Conservation (phyloP, 2,113 vertebrate genomes). For the Strix aluco region DNA sequence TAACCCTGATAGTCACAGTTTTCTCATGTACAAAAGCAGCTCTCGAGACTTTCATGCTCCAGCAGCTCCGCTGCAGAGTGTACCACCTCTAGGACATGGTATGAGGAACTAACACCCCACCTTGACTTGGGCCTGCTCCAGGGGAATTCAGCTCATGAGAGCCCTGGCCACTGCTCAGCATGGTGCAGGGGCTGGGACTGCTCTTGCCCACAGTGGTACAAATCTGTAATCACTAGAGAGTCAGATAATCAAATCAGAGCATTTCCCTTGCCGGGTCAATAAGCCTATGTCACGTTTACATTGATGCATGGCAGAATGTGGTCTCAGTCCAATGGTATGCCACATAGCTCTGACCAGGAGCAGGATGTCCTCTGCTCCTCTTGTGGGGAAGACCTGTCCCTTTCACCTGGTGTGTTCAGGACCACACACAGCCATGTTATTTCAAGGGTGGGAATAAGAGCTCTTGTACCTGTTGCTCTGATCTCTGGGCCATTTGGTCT, state of each 20-base stretch:
- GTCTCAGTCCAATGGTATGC: neutral
- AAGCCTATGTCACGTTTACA: accelerated
- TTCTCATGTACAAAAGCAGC: neutral
- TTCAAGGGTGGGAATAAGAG: neutral
- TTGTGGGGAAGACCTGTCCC: neutral
- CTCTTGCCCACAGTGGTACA: neutral
- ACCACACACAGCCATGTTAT: accelerated
- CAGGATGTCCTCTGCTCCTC: neutral
- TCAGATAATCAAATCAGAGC: neutral
- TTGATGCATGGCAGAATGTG: neutral
- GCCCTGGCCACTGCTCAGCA: accelerated
- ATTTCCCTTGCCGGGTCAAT: neutral
- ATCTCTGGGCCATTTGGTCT: neutral
- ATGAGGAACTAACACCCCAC: neutral
- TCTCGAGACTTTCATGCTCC: neutral
- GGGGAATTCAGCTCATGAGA: neutral
- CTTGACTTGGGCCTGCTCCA: neutral
- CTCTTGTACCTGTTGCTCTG: neutral
- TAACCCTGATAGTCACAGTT: neutral
- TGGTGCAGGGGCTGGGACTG: neutral
- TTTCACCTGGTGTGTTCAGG: neutral
- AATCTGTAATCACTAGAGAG: neutral
- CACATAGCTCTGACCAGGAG: neutral
- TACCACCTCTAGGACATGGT: neutral
- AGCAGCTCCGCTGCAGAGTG: neutral